Base-by-base conservation (phyloP, 1,140 invertebrate genomes). In the Helicorthomorpha holstii region DNA sequence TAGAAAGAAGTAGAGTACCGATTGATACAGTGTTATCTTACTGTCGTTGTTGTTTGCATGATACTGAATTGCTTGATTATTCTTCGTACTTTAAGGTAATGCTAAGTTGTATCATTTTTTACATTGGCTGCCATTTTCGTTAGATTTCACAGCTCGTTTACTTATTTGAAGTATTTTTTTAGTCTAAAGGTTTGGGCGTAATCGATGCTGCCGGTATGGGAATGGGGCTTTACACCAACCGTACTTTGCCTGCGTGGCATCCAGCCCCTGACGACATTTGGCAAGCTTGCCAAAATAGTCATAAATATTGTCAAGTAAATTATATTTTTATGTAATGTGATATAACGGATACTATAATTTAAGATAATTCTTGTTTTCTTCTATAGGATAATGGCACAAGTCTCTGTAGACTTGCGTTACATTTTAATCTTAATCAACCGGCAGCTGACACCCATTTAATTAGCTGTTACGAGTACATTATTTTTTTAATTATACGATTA, bases 241-340 rank as follows among this genome's bases (percentile, higher is more conserved):
- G 62, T 34, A 85, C 83, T 0, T 80, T 85, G 0, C 82, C 77
- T 51, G 54, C 59, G 0, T 95, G 90, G 90, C 90, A 95, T 71
- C 84, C 85, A 21, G 86, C 84, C 1, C 64, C 64, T 7, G 7
- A 78, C 3, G 65, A 80, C 22, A 73, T 81, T 0, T 88, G 85
- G 66, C 63, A 75, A 21, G 61, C 61, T 0, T 71, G 69, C 53
- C 53, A 54, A 52, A 52, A 65, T 45, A 70, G 72, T 23, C 61
- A 61, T 16, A 25, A 56, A 24, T 71, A 64, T 59, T 72, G 65
- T 50, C 52, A 61, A 54, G 71, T 72, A 34, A 16, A 16, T 7
- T 34, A 7, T 16, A 34, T 34, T 7, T 34, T 34, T 34, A 34
- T 34, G 29, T 16, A 34, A 7, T 34, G 29, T 34, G 54, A 51